Evolutionary conservation across 2,888 invertebrate species (phyloP).

Genomic region (Phalera bucephala): DNA sequence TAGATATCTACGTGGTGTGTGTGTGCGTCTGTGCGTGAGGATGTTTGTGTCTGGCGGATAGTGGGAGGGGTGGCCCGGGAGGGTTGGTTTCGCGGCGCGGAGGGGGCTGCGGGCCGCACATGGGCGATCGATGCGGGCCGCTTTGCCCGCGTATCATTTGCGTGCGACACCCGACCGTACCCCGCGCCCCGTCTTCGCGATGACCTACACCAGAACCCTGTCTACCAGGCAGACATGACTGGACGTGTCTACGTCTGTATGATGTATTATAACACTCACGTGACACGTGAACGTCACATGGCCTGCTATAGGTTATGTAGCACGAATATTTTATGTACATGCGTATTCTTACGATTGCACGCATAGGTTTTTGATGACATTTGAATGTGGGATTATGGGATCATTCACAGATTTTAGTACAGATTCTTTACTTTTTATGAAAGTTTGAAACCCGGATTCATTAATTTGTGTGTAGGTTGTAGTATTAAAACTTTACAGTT

Average conservation of each 20-base stretch:
- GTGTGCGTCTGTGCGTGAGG: conserved; percentile 63
- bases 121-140: conserved; percentile 76
- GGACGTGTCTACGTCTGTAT: neutral
- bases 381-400: no score
- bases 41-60: conserved; percentile 54
- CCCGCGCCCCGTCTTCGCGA: conserved; percentile 43
- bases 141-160: conserved; percentile 74
- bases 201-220: conserved; percentile 43
- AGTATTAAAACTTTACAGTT: no score
- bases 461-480: no score
- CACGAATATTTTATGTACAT: no score
- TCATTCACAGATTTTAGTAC: no score
- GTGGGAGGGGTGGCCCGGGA: conserved; percentile 21
- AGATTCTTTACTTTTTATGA: no score
- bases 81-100: conserved; percentile 31
- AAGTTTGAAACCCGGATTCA: no score
- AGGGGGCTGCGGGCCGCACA: conserved; percentile 50
- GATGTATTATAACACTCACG: neutral
- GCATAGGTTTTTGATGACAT: no score
- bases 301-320: conserved; percentile 21
- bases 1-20: conserved; percentile 51
- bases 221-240: conserved; percentile 5
- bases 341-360: no score
- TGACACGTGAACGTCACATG: conserved; percentile 35
- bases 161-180: conserved; percentile 58